phyloP scores from a whole-genome alignment of 2,888 invertebrate species.

The Vannuccia rotundouncinata region DNA sequence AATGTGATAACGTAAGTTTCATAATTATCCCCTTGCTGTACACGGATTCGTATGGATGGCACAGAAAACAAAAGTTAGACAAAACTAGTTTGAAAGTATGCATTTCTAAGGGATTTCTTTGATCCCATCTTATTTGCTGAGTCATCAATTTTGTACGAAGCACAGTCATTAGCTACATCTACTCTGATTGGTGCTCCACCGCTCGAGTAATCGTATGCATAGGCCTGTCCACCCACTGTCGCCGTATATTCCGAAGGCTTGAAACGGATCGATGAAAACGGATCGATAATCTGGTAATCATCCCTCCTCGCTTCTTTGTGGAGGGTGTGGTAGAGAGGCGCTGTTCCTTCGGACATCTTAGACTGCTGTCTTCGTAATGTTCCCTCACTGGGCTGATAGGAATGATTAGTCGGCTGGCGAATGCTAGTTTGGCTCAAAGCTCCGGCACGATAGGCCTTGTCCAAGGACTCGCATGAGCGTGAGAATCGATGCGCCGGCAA shows the following conservation, averaged over 20 bases:
- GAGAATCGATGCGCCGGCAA: background rate
- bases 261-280: background rate
- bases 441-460: background rate
- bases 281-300: background rate
- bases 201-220: background rate
- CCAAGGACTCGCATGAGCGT: background rate
- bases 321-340: background rate
- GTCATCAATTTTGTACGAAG: no score
- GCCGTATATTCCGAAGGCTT: background rate
- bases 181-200: background rate
- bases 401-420: background rate
- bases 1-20: no score
- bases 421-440: background rate
- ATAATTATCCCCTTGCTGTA: no score
- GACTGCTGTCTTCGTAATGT: background rate
- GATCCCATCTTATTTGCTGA: background rate
- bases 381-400: background rate
- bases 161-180: background rate
- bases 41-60: no score
- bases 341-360: background rate
- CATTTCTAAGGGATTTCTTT: background rate
- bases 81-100: background rate
- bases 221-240: background rate
- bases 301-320: background rate
- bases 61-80: no score